Evolutionary conservation across 2,888 invertebrate genomes (phyloP), one percentile per base, ranked within the genome.

Genomic region (Gari tellinella): DNA sequence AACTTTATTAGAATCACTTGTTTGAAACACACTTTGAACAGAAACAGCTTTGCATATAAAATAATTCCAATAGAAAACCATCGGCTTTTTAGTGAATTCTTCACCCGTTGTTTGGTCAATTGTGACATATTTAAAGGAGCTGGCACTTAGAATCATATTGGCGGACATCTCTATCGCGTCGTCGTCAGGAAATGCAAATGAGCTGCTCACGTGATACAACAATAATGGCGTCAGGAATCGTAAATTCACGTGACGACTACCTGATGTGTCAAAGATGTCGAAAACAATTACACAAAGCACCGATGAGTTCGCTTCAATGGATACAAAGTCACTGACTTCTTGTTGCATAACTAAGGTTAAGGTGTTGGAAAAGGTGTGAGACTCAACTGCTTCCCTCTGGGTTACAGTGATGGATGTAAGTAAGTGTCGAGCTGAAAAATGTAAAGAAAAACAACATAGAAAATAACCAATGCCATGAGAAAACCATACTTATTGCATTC

Each of bases 11-110:
- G 51, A 37, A 19, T 62, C 49, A 60, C 49, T 52, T 25, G 72
- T 72, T 46, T 26, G 40, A n/a, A 79, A 23, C 5, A 26, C 31
- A 17, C 12, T 17, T 17, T 49, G 25, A 1, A 75, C 17, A 23
- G 46, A 5, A 26, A 72, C 46, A 17, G 60, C 63, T 37, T 60
- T 64, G 56, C 62, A 60, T 40, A 79, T 60, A 53, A 69, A 79
- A 26, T 53, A 53, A 52, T 63, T 65, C 79, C 74, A 75, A 37
- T 53, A 66, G 25, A 53, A 79, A 1, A 62, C 63, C 79, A 79
- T 72, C 21, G 72, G 69, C 46, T 52, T 38, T 25, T 52, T 17
- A 41, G 75, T 75, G 23, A 69, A 72, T 8, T 64, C 14, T 23
- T 51, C 31, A 14, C 49, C 52, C n/a, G 37, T 43, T 45, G 72